phyloP scores from a whole-genome alignment of 2,888 invertebrate species.

The Leptinotarsa rubiginosa region DNA sequence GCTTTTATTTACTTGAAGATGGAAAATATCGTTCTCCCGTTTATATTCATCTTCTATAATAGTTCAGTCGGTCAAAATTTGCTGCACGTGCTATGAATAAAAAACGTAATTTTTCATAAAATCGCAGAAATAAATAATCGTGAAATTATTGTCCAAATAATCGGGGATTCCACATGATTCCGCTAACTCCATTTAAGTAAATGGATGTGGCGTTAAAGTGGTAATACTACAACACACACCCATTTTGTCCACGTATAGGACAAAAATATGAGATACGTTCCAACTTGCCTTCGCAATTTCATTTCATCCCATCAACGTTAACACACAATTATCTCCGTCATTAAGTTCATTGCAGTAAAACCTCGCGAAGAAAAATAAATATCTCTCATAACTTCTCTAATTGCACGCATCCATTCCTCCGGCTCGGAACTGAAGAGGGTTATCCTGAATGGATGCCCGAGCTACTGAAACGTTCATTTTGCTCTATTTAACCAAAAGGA shows the following conservation, averaged over 20 bases:
- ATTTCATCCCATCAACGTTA: conserved; percentile 8
- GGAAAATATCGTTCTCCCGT: too few relatives aligned
- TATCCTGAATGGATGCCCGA: conserved; percentile 22
- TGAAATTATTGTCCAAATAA: too few relatives aligned
- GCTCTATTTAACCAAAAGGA: background rate
- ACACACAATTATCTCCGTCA: conserved; percentile 9
- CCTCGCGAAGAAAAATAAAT: conserved; percentile 13
- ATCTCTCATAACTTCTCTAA: conserved; percentile 3
- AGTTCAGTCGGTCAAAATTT: too few relatives aligned
- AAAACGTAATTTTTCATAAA: too few relatives aligned
- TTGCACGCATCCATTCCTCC: conserved; percentile 9
- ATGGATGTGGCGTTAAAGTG: too few relatives aligned
- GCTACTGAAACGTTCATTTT: conserved; percentile 23
- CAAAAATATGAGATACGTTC: background rate
- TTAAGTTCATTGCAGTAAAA: conserved; percentile 15
- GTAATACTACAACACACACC: too few relatives aligned
- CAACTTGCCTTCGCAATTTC: background rate
- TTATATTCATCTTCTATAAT: too few relatives aligned
- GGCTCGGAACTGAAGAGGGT: conserved; percentile 7
- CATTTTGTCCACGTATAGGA: background rate
- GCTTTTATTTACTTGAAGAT: too few relatives aligned
- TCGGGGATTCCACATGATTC: too few relatives aligned
- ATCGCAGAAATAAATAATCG: too few relatives aligned
- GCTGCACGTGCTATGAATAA: too few relatives aligned
- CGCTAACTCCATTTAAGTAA: too few relatives aligned